phyloP scores from a whole-genome alignment of 2,113 vertebrate genomes.

The Procapra przewalskii region DNA sequence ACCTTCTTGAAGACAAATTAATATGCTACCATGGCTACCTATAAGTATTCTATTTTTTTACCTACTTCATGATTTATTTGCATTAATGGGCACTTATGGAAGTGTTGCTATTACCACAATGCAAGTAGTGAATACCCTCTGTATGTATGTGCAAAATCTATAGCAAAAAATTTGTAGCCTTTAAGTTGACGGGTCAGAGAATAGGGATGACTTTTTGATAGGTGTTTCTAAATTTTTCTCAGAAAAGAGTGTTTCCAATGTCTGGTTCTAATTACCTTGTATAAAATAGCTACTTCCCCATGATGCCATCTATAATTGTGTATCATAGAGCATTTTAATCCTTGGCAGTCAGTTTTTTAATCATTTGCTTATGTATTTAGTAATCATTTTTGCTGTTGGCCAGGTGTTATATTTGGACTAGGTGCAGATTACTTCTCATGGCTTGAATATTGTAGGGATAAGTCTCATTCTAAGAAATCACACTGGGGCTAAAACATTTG shows the following conservation, averaged over 20 bases:
- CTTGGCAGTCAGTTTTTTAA: background rate
- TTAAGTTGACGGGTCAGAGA: background rate
- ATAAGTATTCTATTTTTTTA: background rate
- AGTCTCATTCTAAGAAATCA: background rate
- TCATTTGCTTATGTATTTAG: background rate
- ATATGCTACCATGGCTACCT: background rate
- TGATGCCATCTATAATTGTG: background rate
- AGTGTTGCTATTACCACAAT: background rate
- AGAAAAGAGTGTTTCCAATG: background rate
- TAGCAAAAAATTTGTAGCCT: background rate
- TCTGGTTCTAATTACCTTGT: background rate
- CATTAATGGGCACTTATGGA: background rate
- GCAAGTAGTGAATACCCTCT: background rate
- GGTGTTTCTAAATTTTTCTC: background rate
- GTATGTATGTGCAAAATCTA: background rate
- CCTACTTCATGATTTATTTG: background rate
- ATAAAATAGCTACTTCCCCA: background rate
- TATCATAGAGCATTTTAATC: background rate
- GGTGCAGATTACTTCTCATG: constrained; percentile 6
- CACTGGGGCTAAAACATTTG: background rate
- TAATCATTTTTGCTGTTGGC: background rate
- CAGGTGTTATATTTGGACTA: background rate
- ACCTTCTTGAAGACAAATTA: constrained; percentile 33
- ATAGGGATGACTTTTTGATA: background rate
- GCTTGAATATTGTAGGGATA: background rate